Conservation (phyloP, 2,888 invertebrate species). For the Thalpophila matura region DNA sequence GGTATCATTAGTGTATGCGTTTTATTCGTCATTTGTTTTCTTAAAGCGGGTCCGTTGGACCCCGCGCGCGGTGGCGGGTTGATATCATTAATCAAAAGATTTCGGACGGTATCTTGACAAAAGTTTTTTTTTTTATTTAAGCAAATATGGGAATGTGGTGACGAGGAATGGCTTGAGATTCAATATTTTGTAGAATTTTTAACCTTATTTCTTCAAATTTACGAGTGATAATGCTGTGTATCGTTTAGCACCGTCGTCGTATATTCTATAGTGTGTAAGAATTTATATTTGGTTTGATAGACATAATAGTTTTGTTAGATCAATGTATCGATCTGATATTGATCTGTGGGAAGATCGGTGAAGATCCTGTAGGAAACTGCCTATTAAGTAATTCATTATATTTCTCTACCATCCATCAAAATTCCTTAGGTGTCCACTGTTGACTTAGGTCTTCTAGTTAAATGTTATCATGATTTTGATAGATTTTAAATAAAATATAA, state of each 20-base stretch:
- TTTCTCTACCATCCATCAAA: conserved; percentile 33
- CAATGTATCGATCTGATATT: conserved; percentile 46
- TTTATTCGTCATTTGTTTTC: conserved; percentile 84
- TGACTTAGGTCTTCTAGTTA: background rate
- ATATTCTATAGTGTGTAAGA: conserved; percentile 45
- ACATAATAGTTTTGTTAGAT: conserved; percentile 51
- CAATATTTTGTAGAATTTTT: background rate
- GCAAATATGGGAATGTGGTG: conserved; percentile 84
- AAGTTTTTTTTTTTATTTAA: conserved; percentile 84
- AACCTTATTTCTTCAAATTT: background rate
- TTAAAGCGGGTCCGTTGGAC: conserved; percentile 75
- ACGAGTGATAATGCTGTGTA: conserved; percentile 12
- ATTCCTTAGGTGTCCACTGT: conserved; percentile 8
- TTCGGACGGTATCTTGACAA: conserved; percentile 80
- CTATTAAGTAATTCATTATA: conserved; percentile 28
- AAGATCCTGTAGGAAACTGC: conserved; percentile 51
- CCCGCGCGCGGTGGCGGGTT: conserved; percentile 75
- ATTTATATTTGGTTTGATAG: conserved; percentile 61
- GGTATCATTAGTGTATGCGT: conserved; percentile 84
- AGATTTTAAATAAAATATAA: background rate
- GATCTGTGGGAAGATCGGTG: conserved; percentile 61
- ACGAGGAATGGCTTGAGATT: conserved; percentile 33
- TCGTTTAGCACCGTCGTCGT: background rate
- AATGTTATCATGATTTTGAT: background rate
- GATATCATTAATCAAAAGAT: conserved; percentile 85